These are phyloP conservation scores for Thunnus maccoyii DNA, from an alignment of 2,113 vertebrate species.

Conservation along the genomic window DNA sequence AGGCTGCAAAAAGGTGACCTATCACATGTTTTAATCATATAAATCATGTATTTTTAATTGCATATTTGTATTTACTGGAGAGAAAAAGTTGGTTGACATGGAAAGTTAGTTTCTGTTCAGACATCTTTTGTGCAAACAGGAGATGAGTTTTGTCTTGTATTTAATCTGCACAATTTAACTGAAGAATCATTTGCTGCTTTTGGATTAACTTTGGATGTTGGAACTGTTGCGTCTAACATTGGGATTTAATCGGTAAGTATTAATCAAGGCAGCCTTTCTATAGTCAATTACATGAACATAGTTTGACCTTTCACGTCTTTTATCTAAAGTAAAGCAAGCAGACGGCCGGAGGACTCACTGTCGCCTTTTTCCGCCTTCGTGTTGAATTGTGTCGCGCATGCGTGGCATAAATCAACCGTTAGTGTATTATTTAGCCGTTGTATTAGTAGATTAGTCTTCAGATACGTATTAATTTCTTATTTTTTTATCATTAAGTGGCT, in stretches of 20 bases:
- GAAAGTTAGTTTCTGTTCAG: neutral
- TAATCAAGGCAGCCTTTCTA: too few relatives aligned
- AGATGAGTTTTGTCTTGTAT: neutral
- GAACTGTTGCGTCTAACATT: neutral
- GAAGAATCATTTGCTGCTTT: too few relatives aligned
- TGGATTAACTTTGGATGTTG: too few relatives aligned
- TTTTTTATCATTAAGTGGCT: rapidly evolving
- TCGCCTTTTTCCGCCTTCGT: neutral
- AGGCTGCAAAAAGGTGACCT: constrained; percentile 67
- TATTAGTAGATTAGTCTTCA: rapidly evolving
- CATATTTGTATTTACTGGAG: neutral
- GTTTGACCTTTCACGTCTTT: too few relatives aligned
- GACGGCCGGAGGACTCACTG: neutral
- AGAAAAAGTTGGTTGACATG: too few relatives aligned
- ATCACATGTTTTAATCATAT: neutral
- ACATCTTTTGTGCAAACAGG: neutral
- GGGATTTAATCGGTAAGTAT: neutral
- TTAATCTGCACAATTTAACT: too few relatives aligned
- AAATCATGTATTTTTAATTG: neutral
- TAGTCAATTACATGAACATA: too few relatives aligned
- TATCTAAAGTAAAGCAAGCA: too few relatives aligned
- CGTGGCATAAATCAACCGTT: neutral
- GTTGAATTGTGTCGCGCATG: neutral
- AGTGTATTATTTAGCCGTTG: rapidly evolving
- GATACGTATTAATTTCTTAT: rapidly evolving